These are phyloP conservation scores for Elysia crispata DNA, from an alignment of 2,888 invertebrate species.

Conservation along the genomic window DNA sequence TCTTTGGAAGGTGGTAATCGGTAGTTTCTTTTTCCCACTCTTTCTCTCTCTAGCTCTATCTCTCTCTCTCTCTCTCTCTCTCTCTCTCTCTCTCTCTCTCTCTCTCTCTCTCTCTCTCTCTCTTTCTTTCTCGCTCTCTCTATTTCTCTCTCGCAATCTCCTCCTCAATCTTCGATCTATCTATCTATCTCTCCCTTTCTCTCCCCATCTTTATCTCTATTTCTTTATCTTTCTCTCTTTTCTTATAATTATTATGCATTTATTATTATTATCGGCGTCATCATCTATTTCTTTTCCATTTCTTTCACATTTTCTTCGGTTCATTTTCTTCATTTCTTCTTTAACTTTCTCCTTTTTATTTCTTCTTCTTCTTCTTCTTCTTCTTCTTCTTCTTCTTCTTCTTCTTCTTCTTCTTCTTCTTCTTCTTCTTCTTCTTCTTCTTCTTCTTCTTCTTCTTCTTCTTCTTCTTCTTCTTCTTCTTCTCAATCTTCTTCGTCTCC, in stretches of 20 bases:
- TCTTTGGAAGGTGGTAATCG: no score
- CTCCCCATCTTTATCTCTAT: not conserved
- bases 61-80: no score
- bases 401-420: conserved; percentile 25
- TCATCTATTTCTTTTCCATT: not conserved
- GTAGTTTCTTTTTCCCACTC: no score
- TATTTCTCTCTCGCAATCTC: no score
- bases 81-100: no score
- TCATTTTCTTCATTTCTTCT: conserved; percentile 19
- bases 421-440: conserved; percentile 22
- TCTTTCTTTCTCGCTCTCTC: not conserved
- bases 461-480: no score
- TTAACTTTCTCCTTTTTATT: conserved; percentile 25
- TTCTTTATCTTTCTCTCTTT: not conserved
- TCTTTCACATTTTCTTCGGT: not conserved
- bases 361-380: conserved; percentile 33
- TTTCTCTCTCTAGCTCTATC: no score
- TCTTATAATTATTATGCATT: not conserved
- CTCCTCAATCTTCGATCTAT: no score
- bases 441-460: conserved; percentile 16
- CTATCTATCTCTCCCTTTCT: not conserved
- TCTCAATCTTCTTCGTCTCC: no score
- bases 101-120: no score
- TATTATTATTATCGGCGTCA: conserved; percentile 27
- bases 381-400: conserved; percentile 18